Percentiles rank a stretch among this genome's conserved stretches.
These are phyloP conservation scores for Arctopsyche grandis DNA, from an alignment of 1,140 invertebrate species.

Conservation along the genomic window DNA sequence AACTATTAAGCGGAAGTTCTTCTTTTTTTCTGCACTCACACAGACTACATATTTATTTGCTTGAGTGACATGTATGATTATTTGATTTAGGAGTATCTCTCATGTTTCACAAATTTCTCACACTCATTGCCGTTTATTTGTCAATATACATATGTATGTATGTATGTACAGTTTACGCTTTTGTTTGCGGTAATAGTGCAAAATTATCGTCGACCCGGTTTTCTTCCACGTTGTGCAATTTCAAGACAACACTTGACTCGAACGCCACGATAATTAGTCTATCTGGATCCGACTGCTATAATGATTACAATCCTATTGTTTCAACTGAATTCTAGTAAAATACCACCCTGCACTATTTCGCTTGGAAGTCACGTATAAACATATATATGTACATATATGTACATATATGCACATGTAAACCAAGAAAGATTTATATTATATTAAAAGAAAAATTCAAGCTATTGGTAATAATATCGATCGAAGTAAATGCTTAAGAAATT, in stretches of 20 bases:
- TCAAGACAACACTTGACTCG: constrained; percentile 48
- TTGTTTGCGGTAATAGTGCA: constrained; percentile 5
- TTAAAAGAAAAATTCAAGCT: too few species aligned
- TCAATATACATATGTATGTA: too few species aligned
- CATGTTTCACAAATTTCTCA: not conserved
- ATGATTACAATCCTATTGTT: constrained; percentile 52
- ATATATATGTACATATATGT: too few species aligned
- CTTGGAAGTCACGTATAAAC: too few species aligned
- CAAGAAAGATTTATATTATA: too few species aligned
- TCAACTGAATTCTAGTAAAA: not conserved
- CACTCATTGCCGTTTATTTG: not conserved
- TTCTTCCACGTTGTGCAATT: constrained; percentile 26
- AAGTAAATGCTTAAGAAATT: too few species aligned
- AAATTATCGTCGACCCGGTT: constrained; percentile 37
- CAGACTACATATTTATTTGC: too few species aligned
- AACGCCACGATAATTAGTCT: constrained; percentile 43
- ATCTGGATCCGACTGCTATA: constrained; percentile 33
- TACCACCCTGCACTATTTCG: not conserved
- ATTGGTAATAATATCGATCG: too few species aligned
- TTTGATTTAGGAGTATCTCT: not conserved
- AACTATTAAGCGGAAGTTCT: not conserved
- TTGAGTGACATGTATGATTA: not conserved
- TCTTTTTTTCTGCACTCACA: not conserved
- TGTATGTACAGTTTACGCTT: not conserved
- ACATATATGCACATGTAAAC: too few species aligned